Percentiles rank a stretch among this genome's conserved stretches.
phyloP scores from a whole-genome alignment of 2,797 vertebrate genomes.

The Gymnopithys bicolor region DNA sequence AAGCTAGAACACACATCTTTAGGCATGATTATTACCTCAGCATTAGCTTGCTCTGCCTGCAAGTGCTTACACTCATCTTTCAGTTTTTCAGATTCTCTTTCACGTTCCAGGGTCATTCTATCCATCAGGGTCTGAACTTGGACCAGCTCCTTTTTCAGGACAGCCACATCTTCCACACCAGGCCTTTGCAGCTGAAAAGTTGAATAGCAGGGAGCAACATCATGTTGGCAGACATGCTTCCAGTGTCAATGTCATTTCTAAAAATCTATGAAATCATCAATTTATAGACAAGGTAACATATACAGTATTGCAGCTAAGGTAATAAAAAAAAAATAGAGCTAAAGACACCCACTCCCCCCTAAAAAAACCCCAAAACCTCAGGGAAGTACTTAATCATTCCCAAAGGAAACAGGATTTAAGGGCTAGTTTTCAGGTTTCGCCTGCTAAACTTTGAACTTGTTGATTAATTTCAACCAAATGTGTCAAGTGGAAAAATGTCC shows the following conservation, averaged over 20 bases:
- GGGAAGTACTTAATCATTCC: background rate
- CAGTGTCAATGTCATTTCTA: background rate
- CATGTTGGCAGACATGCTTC: background rate
- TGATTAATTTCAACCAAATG: background rate
- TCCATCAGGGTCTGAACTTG: slow-evolving; percentile 98
- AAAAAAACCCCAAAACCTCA: background rate
- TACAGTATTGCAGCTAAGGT: background rate
- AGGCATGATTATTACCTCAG: slow-evolving; percentile 83
- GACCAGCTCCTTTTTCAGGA: slow-evolving; percentile 94
- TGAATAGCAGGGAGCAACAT: slow-evolving; percentile 1
- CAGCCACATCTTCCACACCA: slow-evolving; percentile 94
- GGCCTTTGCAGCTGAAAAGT: slow-evolving; percentile 90
- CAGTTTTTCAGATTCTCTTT: slow-evolving; percentile 90
- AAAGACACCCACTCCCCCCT: background rate
- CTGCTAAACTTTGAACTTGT: background rate
- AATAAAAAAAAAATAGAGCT: too few relatives aligned
- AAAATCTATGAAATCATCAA: background rate
- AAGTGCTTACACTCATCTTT: slow-evolving; percentile 89
- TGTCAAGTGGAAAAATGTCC: background rate
- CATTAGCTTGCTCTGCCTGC: slow-evolving; percentile 85
- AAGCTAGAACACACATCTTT: background rate
- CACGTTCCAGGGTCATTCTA: slow-evolving; percentile 89
- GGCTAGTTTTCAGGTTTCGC: background rate
- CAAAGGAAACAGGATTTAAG: background rate
- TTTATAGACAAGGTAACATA: background rate